phyloP scores from a whole-genome alignment of 2,797 vertebrate genomes.

The Galago senegalensis region DNA sequence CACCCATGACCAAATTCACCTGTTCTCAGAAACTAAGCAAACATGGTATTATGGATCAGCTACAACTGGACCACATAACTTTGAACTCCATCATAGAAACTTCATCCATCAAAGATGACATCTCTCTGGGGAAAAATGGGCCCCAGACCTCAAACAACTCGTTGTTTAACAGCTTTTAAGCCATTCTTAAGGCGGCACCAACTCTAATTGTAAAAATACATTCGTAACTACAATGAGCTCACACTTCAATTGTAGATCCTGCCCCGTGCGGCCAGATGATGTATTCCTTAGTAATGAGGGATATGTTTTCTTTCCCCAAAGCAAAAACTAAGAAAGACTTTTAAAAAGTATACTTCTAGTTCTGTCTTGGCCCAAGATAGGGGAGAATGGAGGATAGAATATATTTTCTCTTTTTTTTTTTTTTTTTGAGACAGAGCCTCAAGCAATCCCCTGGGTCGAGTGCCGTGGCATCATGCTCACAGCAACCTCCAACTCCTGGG shows the following conservation, averaged over 20 bases:
- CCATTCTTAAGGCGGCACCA: background rate
- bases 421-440: too few species aligned
- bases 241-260: background rate
- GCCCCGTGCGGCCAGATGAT: background rate
- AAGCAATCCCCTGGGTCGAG: too few species aligned
- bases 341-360: background rate
- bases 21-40: background rate
- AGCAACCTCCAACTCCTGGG: too few species aligned
- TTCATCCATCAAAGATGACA: background rate
- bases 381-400: background rate
- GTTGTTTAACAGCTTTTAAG: conserved; percentile 39
- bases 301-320: background rate
- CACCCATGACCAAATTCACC: background rate
- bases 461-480: too few species aligned
- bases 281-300: background rate
- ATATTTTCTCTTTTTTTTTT: background rate
- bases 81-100: background rate
- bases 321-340: background rate
- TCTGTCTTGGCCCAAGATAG: background rate
- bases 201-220: background rate
- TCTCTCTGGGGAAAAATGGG: background rate
- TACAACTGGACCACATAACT: background rate
- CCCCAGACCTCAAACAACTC: conserved; percentile 10
- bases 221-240: background rate
- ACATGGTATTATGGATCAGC: background rate